These are phyloP conservation scores for Chrysoperla carnea DNA, from an alignment of 1,140 invertebrate species.

Conservation along the genomic window DNA sequence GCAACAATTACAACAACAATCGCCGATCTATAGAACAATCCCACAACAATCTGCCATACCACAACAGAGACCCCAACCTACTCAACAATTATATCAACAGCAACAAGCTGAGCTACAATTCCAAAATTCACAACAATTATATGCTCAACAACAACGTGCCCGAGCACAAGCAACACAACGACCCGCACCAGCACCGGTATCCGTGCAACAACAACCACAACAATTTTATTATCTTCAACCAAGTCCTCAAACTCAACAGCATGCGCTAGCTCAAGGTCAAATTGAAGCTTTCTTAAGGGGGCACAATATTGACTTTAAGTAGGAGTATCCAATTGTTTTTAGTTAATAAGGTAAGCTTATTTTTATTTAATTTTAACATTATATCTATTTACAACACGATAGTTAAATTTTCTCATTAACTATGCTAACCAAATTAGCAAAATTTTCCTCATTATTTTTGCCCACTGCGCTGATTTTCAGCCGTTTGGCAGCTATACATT, in stretches of 20 bases:
- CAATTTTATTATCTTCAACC: slow-evolving; percentile 48
- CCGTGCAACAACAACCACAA: slow-evolving; percentile 24
- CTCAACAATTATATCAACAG: slow-evolving; percentile 48
- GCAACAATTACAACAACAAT: slow-evolving; percentile 19
- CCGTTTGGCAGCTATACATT: too few relatives aligned
- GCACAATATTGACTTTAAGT: slow-evolving; percentile 42
- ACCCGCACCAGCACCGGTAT: slow-evolving; percentile 20
- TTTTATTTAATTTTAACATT: too few relatives aligned
- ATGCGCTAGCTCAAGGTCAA: slow-evolving; percentile 35
- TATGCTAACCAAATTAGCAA: too few relatives aligned
- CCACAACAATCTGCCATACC: slow-evolving; percentile 9
- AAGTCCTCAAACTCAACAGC: slow-evolving; percentile 19
- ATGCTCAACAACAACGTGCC: slow-evolving; percentile 44
- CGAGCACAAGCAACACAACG: slow-evolving; percentile 26
- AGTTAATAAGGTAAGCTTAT: too few relatives aligned
- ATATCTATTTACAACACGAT: too few relatives aligned
- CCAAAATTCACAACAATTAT: slow-evolving; percentile 54
- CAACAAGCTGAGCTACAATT: slow-evolving; percentile 46
- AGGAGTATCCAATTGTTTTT: too few relatives aligned
- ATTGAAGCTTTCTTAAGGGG: slow-evolving; percentile 65
- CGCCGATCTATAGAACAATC: slow-evolving; percentile 26
- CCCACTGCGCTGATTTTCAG: too few relatives aligned
- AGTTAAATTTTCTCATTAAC: too few relatives aligned
- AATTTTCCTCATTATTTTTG: too few relatives aligned
- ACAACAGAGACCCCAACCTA: slow-evolving; percentile 15